A percentile compares a stretch with the other conserved stretches of the same genome.
phyloP scores from a whole-genome alignment of 2,113 vertebrate species.

The Hippocampus mohnikei region DNA sequence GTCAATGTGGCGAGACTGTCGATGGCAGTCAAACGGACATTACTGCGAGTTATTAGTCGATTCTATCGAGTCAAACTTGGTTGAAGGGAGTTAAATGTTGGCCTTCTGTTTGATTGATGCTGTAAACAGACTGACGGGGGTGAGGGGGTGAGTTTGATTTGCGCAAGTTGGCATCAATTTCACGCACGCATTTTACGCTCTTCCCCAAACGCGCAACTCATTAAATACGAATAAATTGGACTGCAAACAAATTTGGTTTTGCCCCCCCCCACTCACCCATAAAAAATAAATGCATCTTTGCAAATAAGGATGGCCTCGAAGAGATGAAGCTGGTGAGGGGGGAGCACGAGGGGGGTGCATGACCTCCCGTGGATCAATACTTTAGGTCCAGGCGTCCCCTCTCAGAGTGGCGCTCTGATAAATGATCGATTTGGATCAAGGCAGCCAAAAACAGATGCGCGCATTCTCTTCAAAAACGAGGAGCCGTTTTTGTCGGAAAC shows the following conservation, averaged over 20 bases:
- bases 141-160: constrained; percentile 13
- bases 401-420: constrained; percentile 68
- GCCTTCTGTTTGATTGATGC: constrained; percentile 59
- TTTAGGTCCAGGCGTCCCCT: constrained; percentile 65
- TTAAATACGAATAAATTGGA: not conserved
- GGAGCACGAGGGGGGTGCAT: constrained; percentile 49
- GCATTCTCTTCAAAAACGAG: constrained; percentile 38
- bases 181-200: constrained; percentile 9
- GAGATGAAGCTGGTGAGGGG: constrained; percentile 45
- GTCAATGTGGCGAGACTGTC: constrained; percentile 75
- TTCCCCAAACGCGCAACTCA: not conserved
- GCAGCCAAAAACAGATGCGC: constrained; percentile 64
- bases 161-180: constrained; percentile 14
- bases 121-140: constrained; percentile 39
- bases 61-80: constrained; percentile 70
- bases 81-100: constrained; percentile 63
- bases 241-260: constrained; percentile 23
- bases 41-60: constrained; percentile 72
- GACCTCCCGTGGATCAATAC: constrained; percentile 66
- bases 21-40: constrained; percentile 70
- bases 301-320: constrained; percentile 51
- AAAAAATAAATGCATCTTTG: constrained; percentile 45
- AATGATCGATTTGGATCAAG: constrained; percentile 70
- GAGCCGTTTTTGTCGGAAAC: not conserved
- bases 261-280: constrained; percentile 6